These are phyloP conservation scores for Octodon degus DNA, from an alignment of 2,113 vertebrate genomes.

Conservation along the genomic window DNA sequence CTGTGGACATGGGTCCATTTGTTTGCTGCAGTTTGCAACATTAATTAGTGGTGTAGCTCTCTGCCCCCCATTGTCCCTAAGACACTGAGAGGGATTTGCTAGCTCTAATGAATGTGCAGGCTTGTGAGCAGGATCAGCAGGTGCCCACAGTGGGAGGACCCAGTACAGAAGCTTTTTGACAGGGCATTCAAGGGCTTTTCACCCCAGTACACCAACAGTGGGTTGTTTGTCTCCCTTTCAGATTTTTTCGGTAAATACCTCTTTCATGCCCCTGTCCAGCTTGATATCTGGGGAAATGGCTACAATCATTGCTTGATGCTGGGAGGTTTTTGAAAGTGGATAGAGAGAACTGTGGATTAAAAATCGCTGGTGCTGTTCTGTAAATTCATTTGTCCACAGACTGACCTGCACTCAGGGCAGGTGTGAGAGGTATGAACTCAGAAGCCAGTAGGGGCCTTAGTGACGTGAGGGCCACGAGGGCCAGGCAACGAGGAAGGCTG, in stretches of 20 bases:
- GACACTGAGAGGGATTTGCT: conserved; percentile 72
- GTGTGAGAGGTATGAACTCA: neutral
- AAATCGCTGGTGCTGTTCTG: neutral
- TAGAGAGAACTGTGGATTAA: neutral
- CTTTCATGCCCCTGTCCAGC: conserved; percentile 18
- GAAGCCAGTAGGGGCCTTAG: neutral
- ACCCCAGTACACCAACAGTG: neutral
- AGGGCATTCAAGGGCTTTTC: neutral
- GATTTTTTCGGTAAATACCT: neutral
- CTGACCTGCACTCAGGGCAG: neutral
- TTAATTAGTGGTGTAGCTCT: conserved; percentile 81
- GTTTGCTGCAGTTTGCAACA: conserved; percentile 80
- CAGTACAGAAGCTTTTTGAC: conserved; percentile 34
- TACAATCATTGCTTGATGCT: neutral
- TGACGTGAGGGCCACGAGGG: neutral
- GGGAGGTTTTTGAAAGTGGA: neutral
- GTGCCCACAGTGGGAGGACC: conserved; percentile 14
- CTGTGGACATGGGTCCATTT: conserved; percentile 78
- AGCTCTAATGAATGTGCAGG: conserved; percentile 25
- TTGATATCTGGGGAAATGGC: conserved; percentile 5
- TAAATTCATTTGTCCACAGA: neutral
- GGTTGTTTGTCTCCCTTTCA: neutral
- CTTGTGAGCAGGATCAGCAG: neutral
- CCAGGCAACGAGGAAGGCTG: neutral
- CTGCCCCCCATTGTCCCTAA: conserved; percentile 76